Evolutionary conservation across 2,888 invertebrate species (phyloP).

Genomic region (Caenorhabditis sp.): DNA sequence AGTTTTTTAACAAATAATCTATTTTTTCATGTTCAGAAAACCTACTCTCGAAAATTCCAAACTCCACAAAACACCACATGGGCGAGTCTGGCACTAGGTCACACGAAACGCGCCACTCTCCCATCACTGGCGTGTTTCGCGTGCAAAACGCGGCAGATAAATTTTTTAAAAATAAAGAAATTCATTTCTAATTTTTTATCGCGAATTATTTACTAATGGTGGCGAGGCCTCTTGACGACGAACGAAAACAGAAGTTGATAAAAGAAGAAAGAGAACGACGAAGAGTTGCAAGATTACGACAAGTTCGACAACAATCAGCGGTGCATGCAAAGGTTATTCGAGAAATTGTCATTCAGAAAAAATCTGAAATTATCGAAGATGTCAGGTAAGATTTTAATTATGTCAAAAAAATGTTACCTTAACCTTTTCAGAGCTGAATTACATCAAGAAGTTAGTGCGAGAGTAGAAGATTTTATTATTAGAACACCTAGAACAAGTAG

Average conservation of each 20-base stretch:
- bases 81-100: no score
- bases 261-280: conserved; percentile 39
- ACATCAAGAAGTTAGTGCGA: conserved; percentile 9
- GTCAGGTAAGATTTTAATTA: conserved; percentile 13
- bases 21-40: no score
- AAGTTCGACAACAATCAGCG: conserved; percentile 32
- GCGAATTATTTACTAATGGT: conserved; percentile 3
- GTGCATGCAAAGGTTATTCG: conserved; percentile 23
- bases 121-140: background rate
- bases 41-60: no score
- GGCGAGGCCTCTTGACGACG: conserved; percentile 27
- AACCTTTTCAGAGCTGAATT: conserved; percentile 13
- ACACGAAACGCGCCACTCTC: background rate
- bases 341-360: conserved; percentile 21
- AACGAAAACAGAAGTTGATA: conserved; percentile 33
- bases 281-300: conserved; percentile 37
- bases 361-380: conserved; percentile 15
- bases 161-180: background rate
- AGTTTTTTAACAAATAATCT: no score
- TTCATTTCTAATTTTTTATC: background rate
- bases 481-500: background rate
- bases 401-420: background rate
- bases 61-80: no score
- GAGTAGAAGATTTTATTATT: conserved; percentile 4
- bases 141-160: background rate